A percentile compares a stretch with the other conserved stretches of the same genome.
These are phyloP conservation scores for Otolemur crassicaudatus DNA, from an alignment of 2,797 vertebrate genomes.

Conservation along the genomic window DNA sequence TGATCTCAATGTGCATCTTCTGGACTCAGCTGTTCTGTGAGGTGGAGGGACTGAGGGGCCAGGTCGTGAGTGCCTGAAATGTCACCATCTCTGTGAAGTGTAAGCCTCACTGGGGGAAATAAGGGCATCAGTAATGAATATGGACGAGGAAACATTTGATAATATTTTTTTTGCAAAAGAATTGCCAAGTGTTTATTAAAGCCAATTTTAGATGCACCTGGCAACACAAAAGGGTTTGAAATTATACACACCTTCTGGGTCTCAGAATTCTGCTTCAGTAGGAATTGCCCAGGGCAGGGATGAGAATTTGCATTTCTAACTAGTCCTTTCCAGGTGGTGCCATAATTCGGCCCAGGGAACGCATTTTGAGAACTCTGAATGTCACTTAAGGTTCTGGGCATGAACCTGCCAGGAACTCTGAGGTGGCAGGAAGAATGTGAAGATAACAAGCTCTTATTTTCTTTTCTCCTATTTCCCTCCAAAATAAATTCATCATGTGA, in stretches of 20 bases:
- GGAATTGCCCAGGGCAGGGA: background rate
- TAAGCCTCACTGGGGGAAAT: background rate
- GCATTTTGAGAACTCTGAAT: background rate
- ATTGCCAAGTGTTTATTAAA: background rate
- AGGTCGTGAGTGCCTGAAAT: background rate
- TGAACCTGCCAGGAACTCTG: background rate
- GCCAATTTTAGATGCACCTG: background rate
- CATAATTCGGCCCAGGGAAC: too few relatives aligned
- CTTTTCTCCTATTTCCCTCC: background rate
- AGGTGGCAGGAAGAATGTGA: background rate
- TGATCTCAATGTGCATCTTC: background rate
- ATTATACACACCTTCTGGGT: too few relatives aligned
- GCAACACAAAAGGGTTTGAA: background rate
- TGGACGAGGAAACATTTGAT: background rate
- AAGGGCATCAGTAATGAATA: background rate
- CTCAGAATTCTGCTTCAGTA: background rate
- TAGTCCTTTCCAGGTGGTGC: background rate
- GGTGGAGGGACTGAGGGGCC: background rate
- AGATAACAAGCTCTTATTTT: background rate
- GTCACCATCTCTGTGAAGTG: background rate
- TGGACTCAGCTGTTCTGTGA: background rate
- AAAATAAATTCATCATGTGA: accelerated
- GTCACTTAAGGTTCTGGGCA: background rate
- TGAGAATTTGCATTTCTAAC: background rate
- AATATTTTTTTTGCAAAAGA: background rate